A percentile compares a stretch with the other conserved stretches of the same genome.
phyloP scores from a whole-genome alignment of 2,113 vertebrate species.

The Verasper variegatus region DNA sequence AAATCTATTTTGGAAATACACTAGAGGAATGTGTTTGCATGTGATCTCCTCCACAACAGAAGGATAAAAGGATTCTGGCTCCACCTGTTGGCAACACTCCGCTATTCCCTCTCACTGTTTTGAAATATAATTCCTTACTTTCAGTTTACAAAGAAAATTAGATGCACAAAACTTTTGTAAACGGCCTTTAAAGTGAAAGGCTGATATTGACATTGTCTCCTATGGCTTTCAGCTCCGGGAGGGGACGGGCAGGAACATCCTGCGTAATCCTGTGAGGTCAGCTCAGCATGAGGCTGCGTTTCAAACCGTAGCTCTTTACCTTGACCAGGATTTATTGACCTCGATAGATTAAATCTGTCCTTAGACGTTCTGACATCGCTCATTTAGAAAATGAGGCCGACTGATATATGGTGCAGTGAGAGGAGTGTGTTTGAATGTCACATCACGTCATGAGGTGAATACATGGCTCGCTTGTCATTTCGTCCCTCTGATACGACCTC shows the following conservation, averaged over 20 bases:
- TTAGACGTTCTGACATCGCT: conserved; percentile 20
- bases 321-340: conserved; percentile 56
- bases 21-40: conserved; percentile 1
- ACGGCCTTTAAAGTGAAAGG: not conserved
- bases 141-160: not conserved
- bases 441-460: conserved; percentile 16
- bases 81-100: conserved; percentile 52
- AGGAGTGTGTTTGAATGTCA: conserved; percentile 20
- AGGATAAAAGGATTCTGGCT: conserved; percentile 24
- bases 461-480: conserved; percentile 1
- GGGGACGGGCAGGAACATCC: conserved; percentile 38
- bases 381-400: conserved; percentile 3
- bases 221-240: conserved; percentile 9
- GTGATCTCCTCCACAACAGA: not conserved
- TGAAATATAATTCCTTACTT: conserved; percentile 9
- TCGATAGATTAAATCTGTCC: conserved; percentile 54
- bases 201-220: not conserved
- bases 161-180: not conserved
- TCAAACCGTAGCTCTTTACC: conserved; percentile 47
- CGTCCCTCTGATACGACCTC: not conserved
- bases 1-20: conserved; percentile 29
- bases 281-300: conserved; percentile 34
- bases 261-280: conserved; percentile 50
- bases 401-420: not conserved
- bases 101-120: not conserved